Evolutionary conservation across 2,888 invertebrate species (phyloP).

Genomic region (Caenorhabditis japonica): DNA sequence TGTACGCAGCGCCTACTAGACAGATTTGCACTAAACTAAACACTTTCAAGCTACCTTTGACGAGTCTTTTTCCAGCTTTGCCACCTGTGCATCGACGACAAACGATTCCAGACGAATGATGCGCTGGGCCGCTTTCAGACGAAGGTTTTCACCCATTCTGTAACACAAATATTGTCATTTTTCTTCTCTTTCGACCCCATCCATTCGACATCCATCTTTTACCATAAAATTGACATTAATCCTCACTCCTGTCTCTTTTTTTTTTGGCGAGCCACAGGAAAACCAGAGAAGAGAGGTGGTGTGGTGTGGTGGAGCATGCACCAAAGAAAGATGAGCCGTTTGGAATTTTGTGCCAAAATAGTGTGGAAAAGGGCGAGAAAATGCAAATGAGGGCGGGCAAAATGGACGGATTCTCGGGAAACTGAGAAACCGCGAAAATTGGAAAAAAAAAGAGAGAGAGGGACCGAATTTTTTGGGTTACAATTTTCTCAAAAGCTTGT

Average conservation of each 20-base stretch:
- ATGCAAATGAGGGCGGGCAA: conserved; percentile 26
- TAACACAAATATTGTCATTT: conserved; percentile 3
- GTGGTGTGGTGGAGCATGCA: too few relatives aligned
- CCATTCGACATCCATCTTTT: too few relatives aligned
- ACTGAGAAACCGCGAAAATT: too few relatives aligned
- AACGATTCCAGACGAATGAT: conserved; percentile 75
- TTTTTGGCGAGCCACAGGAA: too few relatives aligned
- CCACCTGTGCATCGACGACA: conserved; percentile 71
- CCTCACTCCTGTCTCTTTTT: conserved; percentile 7
- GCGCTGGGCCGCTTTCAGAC: conserved; percentile 72
- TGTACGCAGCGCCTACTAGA: too few relatives aligned
- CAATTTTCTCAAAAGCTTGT: too few relatives aligned
- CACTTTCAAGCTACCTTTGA: too few relatives aligned
- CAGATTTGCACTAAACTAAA: too few relatives aligned
- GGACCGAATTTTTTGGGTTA: too few relatives aligned
- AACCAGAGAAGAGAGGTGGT: too few relatives aligned
- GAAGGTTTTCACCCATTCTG: conserved; percentile 71
- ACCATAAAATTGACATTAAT: conserved; percentile 1
- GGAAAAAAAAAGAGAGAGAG: too few relatives aligned
- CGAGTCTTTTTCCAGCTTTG: conserved; percentile 70
- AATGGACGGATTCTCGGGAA: conserved; percentile 29
- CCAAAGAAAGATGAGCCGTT: conserved; percentile 42
- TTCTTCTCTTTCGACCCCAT: neutral
- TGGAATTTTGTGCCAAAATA: conserved; percentile 19
- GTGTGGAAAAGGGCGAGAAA: conserved; percentile 5